Percentiles rank a stretch among this genome's conserved stretches.
These are phyloP conservation scores for Lepidocolaptes lacrymiger DNA, from an alignment of 2,797 vertebrate species.

Conservation along the genomic window DNA sequence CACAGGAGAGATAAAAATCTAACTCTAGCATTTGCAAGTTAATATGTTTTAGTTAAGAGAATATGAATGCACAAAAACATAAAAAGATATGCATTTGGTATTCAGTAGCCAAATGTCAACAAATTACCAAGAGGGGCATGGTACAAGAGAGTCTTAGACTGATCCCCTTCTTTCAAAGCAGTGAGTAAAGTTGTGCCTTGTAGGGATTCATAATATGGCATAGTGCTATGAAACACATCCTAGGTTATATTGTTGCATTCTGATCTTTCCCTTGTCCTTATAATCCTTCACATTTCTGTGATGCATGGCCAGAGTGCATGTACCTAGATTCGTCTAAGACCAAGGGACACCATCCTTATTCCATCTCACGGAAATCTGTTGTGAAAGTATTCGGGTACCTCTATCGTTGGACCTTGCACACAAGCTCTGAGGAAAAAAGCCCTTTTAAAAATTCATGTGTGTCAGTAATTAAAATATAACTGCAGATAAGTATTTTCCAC, in stretches of 20 bases:
- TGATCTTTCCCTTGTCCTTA: not conserved
- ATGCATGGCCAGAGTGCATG: not conserved
- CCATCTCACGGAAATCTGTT: not conserved
- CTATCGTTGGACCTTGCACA: not conserved
- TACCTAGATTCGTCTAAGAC: not conserved
- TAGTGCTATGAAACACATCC: fast-evolving
- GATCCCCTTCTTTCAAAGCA: not conserved
- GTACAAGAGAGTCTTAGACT: not conserved
- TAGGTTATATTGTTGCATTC: not conserved
- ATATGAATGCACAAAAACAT: not conserved
- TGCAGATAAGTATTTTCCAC: not conserved
- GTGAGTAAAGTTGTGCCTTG: not conserved
- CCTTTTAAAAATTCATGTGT: not conserved
- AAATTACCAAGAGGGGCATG: not conserved
- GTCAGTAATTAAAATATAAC: not conserved
- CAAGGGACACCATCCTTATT: not conserved
- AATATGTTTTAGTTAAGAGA: not conserved
- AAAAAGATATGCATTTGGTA: not conserved
- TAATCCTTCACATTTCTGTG: not conserved
- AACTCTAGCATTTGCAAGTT: not conserved
- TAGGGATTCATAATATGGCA: not conserved
- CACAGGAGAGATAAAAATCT: not conserved
- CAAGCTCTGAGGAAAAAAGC: not conserved
- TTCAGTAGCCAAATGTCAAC: not conserved
- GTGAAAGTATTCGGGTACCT: not conserved